Conservation (phyloP, 1,140 invertebrate genomes). For the Pentalonia nigronervosa region DNA sequence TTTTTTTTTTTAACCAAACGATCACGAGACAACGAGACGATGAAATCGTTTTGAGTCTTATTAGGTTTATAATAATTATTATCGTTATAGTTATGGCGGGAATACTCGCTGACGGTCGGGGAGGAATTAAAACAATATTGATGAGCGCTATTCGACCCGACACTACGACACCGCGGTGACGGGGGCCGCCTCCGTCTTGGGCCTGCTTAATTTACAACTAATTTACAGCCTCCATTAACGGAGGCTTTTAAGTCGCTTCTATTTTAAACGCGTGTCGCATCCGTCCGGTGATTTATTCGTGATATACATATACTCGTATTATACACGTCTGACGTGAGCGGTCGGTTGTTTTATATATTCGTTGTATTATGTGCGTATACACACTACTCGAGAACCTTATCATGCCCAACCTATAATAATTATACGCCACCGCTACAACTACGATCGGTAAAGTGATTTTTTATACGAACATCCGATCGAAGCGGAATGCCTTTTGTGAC, state of each 20-base stretch:
- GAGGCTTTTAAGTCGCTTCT: slow-evolving; percentile 42
- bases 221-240: slow-evolving; percentile 46
- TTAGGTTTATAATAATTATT: background rate
- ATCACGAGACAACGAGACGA: background rate
- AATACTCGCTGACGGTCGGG: background rate
- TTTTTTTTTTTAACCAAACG: background rate
- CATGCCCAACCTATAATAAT: background rate
- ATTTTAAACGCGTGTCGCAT: slow-evolving; percentile 31
- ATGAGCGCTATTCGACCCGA: background rate
- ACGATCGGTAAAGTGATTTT: background rate
- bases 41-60: background rate
- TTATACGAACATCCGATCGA: background rate
- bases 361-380: background rate
- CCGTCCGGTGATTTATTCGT: background rate
- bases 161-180: background rate
- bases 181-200: background rate
- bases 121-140: background rate
- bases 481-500: background rate
- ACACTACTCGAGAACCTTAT: background rate
- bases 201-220: slow-evolving; percentile 24
- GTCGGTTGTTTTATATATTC: background rate
- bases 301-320: background rate
- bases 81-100: background rate
- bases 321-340: background rate
- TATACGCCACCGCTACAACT: background rate